Evolutionary conservation across 2,888 invertebrate species (phyloP).

Genomic region (Amblyjoppa proteus): DNA sequence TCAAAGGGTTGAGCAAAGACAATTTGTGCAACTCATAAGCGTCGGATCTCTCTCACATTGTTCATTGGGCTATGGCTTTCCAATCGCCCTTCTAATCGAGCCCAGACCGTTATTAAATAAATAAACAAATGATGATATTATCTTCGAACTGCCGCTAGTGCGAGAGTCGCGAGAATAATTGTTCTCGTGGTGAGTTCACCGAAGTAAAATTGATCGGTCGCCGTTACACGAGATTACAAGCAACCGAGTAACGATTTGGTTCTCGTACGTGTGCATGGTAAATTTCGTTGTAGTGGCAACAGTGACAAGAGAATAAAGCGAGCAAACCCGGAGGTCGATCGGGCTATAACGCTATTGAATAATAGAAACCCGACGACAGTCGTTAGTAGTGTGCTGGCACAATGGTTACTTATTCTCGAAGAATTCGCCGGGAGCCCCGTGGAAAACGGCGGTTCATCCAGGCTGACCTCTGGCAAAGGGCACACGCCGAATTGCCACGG

Average conservation of each 20-base stretch:
- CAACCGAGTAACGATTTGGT: neutral
- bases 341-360: conserved; percentile 66
- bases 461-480: neutral
- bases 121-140: too few species aligned
- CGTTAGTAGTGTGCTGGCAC: conserved; percentile 57
- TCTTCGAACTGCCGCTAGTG: too few species aligned
- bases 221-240: neutral
- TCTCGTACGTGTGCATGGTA: neutral
- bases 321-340: conserved; percentile 63
- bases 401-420: neutral
- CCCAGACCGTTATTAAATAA: too few species aligned
- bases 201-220: neutral
- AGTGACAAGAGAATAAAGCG: conserved; percentile 18
- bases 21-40: too few species aligned
- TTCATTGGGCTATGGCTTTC: too few species aligned
- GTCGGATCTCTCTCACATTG: too few species aligned
- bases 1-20: too few species aligned
- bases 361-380: conserved; percentile 67
- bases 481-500: neutral
- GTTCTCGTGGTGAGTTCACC: neutral
- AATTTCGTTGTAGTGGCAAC: neutral
- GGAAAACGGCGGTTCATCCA: neutral
- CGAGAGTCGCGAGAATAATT: too few species aligned
- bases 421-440: neutral
- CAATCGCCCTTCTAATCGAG: too few species aligned